Evolutionary conservation across 2,888 invertebrate genomes (phyloP), one percentile per base, ranked within the genome.

Genomic region (Yponomeuta plumbellus): DNA sequence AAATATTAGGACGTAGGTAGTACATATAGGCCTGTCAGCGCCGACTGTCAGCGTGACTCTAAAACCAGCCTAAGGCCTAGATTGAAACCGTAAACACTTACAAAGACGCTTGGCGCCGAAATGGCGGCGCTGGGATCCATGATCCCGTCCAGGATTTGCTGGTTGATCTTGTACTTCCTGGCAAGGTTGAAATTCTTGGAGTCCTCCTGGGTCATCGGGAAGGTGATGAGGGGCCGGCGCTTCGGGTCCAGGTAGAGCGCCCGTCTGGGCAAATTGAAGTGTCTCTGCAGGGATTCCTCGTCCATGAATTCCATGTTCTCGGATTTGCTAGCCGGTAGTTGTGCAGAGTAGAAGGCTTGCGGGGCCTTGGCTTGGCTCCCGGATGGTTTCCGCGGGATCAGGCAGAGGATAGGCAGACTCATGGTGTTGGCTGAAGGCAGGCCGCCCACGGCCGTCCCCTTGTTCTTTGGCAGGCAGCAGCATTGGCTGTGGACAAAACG

Each of bases 171-270:
- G 65, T 75, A 74, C 70, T 90, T 91, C 23, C 85, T 78, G 1
- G 79, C 84, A 70, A 88, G 66, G 68, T 85, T 90, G 73, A 90
- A 90, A 73, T 88, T 73, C 2, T 74, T 74, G 0, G 74, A 71
- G 20, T 11, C 34, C 6, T 74, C 79, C 79, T 87, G 85, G 1
- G 83, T 80, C 86, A 88, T 85, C 0, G 90, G 91, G 69, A 89
- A 91, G 0, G 88, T 85, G 66, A 91, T 88, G 17, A 90, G 76
- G 0, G 91, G 91, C 0, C 87, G 84, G 65, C 89, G 89, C 67
- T 80, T 84, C 0, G 88, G 85, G 70, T 90, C 89, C 11, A 89
- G 74, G 67, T 90, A 91, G 1, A 88, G 73, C 1, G 88, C 68
- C 61, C 88, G 76, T 58, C 77, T 79, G 1, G 86, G 85, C 56